Evolutionary conservation across 2,888 invertebrate genomes (phyloP).

Genomic region (Cryptosula pallasiana): DNA sequence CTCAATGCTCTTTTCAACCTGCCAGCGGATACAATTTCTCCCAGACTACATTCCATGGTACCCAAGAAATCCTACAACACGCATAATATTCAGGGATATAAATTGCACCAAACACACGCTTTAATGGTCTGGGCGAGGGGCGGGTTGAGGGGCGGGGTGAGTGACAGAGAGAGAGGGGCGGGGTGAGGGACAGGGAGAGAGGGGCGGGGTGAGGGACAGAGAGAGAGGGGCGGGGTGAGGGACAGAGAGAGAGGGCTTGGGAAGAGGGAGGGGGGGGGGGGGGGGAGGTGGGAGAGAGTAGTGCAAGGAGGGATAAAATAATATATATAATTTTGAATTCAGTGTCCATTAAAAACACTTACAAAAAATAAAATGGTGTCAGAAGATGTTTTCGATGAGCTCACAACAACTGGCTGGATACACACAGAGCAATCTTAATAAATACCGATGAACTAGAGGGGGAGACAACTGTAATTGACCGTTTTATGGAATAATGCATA

Average conservation of each 20-base stretch:
- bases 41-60: constrained; percentile 57
- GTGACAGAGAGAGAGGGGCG: constrained; percentile 16
- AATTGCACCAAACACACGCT: too few relatives aligned
- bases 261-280: not conserved
- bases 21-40: constrained; percentile 54
- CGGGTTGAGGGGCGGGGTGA: not conserved
- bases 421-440: too few relatives aligned
- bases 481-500: too few relatives aligned
- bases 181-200: too few relatives aligned
- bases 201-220: too few relatives aligned
- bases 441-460: too few relatives aligned
- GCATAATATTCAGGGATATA: too few relatives aligned
- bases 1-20: constrained; percentile 28
- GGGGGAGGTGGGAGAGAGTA: not conserved
- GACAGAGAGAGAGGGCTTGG: not conserved
- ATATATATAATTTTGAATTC: not conserved
- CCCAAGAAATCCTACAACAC: constrained; percentile 56
- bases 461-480: too few relatives aligned
- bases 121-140: not conserved
- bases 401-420: too few relatives aligned
- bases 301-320: not conserved
- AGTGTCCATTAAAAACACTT: not conserved
- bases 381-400: too few relatives aligned
- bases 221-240: too few relatives aligned
- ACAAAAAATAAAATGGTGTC: too few relatives aligned